Base-by-base conservation (phyloP, 92 coral and sea anemone species). In the Parazoanthus swiftii region DNA sequence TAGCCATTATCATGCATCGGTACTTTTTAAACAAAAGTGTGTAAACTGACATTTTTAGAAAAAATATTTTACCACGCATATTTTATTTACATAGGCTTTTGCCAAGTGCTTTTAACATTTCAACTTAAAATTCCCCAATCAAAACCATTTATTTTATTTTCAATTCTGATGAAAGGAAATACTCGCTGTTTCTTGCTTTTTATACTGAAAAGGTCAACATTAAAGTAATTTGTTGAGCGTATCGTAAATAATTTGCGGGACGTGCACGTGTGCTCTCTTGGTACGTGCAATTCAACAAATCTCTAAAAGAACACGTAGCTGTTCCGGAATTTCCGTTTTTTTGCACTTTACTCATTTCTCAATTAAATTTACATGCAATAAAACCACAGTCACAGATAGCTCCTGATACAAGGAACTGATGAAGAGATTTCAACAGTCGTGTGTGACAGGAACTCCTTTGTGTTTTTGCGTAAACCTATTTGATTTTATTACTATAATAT, bases 301-400 rank as follows among this genome's bases (percentile, higher is more conserved):
- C 4, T 18, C 77, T 63, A 9, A 63, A 63, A 43, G 63, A 46
- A 25, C 75, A 70, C 79, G 67, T 84, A 43, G 0, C 29, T 51
- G 20, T 84, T 9, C 44, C 79, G 87, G 65, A 42, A 84, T 84
- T 84, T 84, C 87, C 79, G 87, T 58, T 10, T 37, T 43, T 71
- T n/a, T 46, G 36, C 77, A 84, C 79, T 35, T 37, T 46, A 25
- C n/a, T 82, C 29, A 3, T 42, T 66, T 16, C 86, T 66, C 23
- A 39, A 42, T 21, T 58, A 11, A 3, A 58, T 5, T 20, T 21
- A 26, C 39, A 51, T 38, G 6, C 56, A 82, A 13, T 43, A 50
- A n/a, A 38, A 50, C 59, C 59, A 54, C 58, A 51, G 58, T 13
- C 56, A 50, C 58, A 51, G 58, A 54, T 54, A 54, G 59, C 59